These are phyloP conservation scores for Microhierax caerulescens DNA, from an alignment of 2,797 vertebrate genomes.

Conservation along the genomic window DNA sequence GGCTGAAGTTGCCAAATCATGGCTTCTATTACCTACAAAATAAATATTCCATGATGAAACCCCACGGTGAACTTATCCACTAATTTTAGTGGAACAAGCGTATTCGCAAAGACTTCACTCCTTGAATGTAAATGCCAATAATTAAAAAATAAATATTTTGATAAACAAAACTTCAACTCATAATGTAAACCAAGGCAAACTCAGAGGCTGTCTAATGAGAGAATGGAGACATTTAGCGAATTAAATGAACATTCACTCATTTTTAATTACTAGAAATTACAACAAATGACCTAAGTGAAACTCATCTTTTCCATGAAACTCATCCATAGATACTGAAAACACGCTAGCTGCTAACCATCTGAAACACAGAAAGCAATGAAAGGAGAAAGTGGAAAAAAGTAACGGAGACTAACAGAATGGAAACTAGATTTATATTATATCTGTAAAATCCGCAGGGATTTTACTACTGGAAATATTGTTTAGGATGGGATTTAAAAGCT, in stretches of 20 bases:
- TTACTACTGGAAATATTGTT: not conserved
- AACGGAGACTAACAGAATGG: not conserved
- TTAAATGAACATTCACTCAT: not conserved
- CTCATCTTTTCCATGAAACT: not conserved
- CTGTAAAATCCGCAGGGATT: not conserved
- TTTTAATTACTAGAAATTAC: conserved; percentile 15
- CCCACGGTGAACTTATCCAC: not conserved
- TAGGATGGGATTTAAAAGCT: not conserved
- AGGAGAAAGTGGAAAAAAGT: not conserved
- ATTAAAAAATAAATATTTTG: not conserved
- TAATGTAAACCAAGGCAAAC: not conserved
- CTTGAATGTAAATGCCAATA: not conserved
- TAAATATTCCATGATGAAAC: not conserved
- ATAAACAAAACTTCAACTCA: not conserved
- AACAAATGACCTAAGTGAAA: not conserved
- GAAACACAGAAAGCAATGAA: not conserved
- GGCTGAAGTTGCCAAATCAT: not conserved
- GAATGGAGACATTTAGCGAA: not conserved
- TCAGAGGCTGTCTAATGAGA: not conserved
- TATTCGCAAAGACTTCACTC: not conserved
- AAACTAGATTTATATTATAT: not conserved
- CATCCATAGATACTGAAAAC: not conserved
- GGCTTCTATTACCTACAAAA: not conserved
- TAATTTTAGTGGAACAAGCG: not conserved
- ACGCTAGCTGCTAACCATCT: not conserved